These are phyloP conservation scores for Euura saliciscinereae DNA, from an alignment of 1,140 invertebrate genomes.

Conservation along the genomic window DNA sequence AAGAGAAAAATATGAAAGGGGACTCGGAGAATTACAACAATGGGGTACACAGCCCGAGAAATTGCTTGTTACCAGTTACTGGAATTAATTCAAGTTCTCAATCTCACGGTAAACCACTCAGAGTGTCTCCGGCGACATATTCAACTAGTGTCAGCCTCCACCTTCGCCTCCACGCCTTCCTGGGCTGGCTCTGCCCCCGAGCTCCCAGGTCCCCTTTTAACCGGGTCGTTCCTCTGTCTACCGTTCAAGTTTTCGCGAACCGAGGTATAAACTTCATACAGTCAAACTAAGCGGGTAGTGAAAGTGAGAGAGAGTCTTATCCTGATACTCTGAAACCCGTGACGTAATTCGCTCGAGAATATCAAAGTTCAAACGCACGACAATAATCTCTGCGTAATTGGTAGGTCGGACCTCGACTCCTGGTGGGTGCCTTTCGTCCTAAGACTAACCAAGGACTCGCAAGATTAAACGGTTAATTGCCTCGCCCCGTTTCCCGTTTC, in stretches of 20 bases:
- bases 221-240: background rate
- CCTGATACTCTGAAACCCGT: no score
- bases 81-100: background rate
- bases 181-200: no score
- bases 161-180: no score
- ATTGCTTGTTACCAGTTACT: background rate
- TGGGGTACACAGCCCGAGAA: background rate
- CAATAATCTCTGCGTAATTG: background rate
- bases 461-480: conserved; percentile 3
- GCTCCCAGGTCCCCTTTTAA: no score
- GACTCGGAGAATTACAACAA: no score
- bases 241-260: background rate
- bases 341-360: no score
- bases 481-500: background rate
- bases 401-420: background rate
- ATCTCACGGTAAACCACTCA: background rate
- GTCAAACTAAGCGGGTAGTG: no score
- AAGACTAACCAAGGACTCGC: background rate
- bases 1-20: no score
- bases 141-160: background rate
- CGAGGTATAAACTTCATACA: no score
- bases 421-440: no score
- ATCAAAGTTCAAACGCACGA: background rate
- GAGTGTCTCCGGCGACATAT: background rate
- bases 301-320: no score